Base-by-base conservation (phyloP, 1,140 invertebrate genomes). In the Pissodes strobi region DNA sequence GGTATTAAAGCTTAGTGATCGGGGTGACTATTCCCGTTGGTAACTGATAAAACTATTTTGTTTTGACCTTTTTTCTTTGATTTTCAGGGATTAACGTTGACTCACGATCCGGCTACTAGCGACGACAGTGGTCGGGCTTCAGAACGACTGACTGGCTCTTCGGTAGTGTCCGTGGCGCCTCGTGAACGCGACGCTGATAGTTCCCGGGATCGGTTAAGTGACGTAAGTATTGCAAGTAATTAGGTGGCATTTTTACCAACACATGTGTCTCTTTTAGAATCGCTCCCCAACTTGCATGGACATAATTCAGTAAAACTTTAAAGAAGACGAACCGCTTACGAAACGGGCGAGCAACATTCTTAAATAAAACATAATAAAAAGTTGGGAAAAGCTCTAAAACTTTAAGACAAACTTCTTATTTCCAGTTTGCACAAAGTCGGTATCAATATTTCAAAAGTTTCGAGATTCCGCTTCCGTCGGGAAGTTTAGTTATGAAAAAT, bases 91-190 rank as follows among this genome's bases (percentile, higher is more conserved):
- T 84, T 88, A 79, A 83, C 83, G 75, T 79, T 85, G 76, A 82
- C 82, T 72, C 83, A 85, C 73, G 88, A 89, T 83, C 86, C 88
- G 78, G 88, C 87, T 69, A 89, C 88, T 73, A 89, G 87, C 76
- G 88, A 89, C 82, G 88, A 89, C 79, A 90, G 87, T 80, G 88
- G 88, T 71, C 81, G 88, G 79, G 88, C 88, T 72, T 89, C 87
- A 64, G 88, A 88, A 82, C 84, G 87, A 75, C 82, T 90, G 73
- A 88, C 88, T 69, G 86, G 86, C 72, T 88, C 87, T 76, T 88
- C 87, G 66, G 84, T 88, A 78, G 82, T 83, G 64, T 88, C 87
- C 64, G 84, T 88, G 78, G 82, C 84, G 64, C 87, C 86, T 57
- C 82, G 87, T 71, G 87, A 89, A 79, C 82, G 87, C 71, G 87